A percentile compares a stretch with the other conserved stretches of the same genome.
Evolutionary conservation across 2,797 vertebrate genomes (phyloP).

Genomic region (Sebastes iracundus): DNA sequence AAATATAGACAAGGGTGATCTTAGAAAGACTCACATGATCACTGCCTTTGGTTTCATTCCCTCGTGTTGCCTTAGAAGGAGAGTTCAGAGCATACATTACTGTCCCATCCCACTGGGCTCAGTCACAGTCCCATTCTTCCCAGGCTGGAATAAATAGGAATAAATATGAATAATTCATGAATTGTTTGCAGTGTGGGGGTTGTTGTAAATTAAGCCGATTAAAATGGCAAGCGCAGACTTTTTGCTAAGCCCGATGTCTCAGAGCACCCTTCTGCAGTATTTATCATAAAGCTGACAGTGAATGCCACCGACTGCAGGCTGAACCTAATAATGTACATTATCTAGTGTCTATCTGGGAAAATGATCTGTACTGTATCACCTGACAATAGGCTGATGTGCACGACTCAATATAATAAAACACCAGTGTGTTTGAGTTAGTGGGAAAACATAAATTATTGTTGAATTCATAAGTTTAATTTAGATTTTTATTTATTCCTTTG

Average conservation of each 20-base stretch:
- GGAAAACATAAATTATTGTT: not conserved
- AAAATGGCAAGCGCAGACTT: constrained; percentile 21
- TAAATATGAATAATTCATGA: constrained; percentile 63
- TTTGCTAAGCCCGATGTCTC: constrained; percentile 20
- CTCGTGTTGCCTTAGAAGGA: constrained; percentile 52
- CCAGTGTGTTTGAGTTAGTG: not conserved
- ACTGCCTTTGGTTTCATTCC: constrained; percentile 44
- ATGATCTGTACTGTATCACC: not conserved
- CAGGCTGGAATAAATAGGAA: constrained; percentile 41
- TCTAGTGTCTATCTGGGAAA: not conserved
- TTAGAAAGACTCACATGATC: constrained; percentile 58
- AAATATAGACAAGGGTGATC: constrained; percentile 55
- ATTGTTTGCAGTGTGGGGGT: constrained; percentile 45
- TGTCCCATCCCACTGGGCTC: constrained; percentile 4
- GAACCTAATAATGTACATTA: not conserved
- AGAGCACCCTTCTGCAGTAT: constrained; percentile 16
- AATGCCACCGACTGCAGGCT: constrained; percentile 11
- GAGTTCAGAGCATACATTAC: constrained; percentile 26
- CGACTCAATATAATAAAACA: not conserved
- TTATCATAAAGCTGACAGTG: constrained; percentile 34
- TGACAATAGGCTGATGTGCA: not conserved
- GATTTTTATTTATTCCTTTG: not conserved
- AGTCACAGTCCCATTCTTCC: constrained; percentile 24
- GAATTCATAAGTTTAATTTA: not conserved
- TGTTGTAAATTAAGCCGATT: constrained; percentile 49